These are phyloP conservation scores for Chironex yamaguchii DNA, from an alignment of 30 jellyfish, hydroid and myxozoan species.

Conservation along the genomic window DNA sequence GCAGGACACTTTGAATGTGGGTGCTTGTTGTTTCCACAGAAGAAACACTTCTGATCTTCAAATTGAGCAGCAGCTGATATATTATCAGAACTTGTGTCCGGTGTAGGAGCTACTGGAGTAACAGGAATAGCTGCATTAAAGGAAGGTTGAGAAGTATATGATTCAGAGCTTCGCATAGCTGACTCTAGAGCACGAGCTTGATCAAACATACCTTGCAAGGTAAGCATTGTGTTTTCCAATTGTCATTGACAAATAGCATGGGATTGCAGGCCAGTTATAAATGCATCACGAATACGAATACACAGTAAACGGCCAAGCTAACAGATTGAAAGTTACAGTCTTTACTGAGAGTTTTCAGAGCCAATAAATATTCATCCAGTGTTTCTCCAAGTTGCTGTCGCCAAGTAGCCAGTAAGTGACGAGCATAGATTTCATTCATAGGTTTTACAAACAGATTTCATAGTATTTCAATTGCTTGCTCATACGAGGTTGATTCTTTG, in stretches of 20 bases:
- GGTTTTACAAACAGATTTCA: constrained; percentile 60
- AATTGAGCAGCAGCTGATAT: constrained; percentile 6
- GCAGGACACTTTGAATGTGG: constrained; percentile 69
- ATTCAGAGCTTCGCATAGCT: constrained; percentile 63
- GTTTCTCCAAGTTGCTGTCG: constrained; percentile 66
- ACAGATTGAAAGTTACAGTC: constrained; percentile 69
- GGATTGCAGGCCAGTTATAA: constrained; percentile 71
- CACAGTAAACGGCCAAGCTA: constrained; percentile 62
- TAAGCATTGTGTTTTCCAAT: constrained; percentile 54
- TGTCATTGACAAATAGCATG: constrained; percentile 58
- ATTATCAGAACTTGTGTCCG: too few relatives aligned
- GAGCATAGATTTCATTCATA: constrained; percentile 71
- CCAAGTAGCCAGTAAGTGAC: constrained; percentile 75
- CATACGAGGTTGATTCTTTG: constrained; percentile 53
- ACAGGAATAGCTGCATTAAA: constrained; percentile 19
- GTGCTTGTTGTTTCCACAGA: constrained; percentile 21
- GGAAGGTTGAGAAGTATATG: too few relatives aligned
- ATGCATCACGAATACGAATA: constrained; percentile 71
- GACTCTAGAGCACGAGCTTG: constrained; percentile 53
- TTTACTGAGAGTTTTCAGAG: constrained; percentile 64
- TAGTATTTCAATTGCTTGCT: constrained; percentile 60
- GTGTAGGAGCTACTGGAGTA: not conserved
- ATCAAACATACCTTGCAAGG: constrained; percentile 2
- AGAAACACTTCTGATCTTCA: constrained; percentile 9
- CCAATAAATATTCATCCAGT: constrained; percentile 70